Percentiles rank a stretch among this genome's conserved stretches.
Evolutionary conservation across 2,888 invertebrate genomes (phyloP).

Genomic region (Heteromyza rotundicornis): DNA sequence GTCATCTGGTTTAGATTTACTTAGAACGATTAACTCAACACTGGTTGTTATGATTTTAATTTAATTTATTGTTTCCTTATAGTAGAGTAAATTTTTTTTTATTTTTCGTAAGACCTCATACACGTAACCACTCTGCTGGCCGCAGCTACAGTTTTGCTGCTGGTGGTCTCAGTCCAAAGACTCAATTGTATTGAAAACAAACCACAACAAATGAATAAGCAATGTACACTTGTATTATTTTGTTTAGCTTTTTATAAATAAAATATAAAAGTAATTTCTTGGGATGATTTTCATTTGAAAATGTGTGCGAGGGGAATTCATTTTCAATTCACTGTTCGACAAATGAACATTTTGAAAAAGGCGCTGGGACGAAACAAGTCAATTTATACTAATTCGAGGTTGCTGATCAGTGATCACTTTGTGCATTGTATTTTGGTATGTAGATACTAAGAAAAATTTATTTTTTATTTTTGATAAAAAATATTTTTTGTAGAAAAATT

Average conservation of each 20-base stretch:
- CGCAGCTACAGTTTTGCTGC: background rate
- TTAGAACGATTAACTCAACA: background rate
- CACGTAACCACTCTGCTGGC: background rate
- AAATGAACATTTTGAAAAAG: too few relatives aligned
- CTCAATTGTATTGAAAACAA: slow-evolving; percentile 25
- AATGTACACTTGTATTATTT: slow-evolving; percentile 4
- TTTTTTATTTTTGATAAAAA: too few relatives aligned
- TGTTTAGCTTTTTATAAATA: slow-evolving; percentile 1
- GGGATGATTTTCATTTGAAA: too few relatives aligned
- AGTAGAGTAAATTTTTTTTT: background rate
- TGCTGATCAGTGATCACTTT: too few relatives aligned
- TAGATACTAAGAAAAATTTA: too few relatives aligned
- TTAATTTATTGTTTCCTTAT: slow-evolving; percentile 13
- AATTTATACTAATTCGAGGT: too few relatives aligned
- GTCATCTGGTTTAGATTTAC: too few relatives aligned
- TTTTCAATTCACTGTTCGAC: too few relatives aligned
- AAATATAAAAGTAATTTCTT: background rate
- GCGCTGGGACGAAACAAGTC: too few relatives aligned
- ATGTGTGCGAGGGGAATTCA: too few relatives aligned
- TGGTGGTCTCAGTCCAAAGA: slow-evolving; percentile 28
- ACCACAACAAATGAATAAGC: slow-evolving; percentile 10
- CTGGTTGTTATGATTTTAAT: slow-evolving; percentile 8
- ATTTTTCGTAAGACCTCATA: background rate
- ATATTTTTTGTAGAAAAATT: too few relatives aligned
- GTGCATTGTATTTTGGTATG: too few relatives aligned